phyloP scores from a whole-genome alignment of 2,113 vertebrate genomes.

The Pica pica region DNA sequence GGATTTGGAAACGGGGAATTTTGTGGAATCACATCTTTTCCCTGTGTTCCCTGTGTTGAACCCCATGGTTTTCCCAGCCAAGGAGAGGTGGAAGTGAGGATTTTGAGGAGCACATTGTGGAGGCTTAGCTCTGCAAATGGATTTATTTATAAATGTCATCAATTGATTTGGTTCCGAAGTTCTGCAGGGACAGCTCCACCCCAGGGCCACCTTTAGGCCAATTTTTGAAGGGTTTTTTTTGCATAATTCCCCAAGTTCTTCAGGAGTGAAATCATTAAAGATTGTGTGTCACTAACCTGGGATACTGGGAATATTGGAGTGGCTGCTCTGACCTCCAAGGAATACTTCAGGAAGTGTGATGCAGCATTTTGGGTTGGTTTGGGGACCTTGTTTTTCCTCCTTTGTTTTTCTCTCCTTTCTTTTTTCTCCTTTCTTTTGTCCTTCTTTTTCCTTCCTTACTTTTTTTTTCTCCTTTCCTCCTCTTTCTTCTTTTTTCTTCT shows the following conservation, averaged over 20 bases:
- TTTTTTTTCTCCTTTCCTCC: too few species aligned
- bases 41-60: neutral
- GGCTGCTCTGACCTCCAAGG: neutral
- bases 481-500: too few species aligned
- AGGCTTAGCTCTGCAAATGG: neutral
- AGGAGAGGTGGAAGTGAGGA: neutral
- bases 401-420: fast-evolving
- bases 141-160: neutral
- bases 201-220: fast-evolving
- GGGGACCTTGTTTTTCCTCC: neutral
- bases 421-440: neutral
- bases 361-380: neutral
- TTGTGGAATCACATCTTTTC: neutral
- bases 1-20: neutral
- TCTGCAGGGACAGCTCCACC: neutral
- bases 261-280: neutral
- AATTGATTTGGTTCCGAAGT: neutral
- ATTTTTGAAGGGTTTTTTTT: neutral
- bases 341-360: neutral
- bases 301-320: neutral
- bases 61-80: fast-evolving
- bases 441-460: neutral
- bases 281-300: neutral
- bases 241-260: neutral
- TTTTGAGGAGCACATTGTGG: neutral